phyloP scores from a whole-genome alignment of 2,113 vertebrate species.

The Camelus bactrianus region DNA sequence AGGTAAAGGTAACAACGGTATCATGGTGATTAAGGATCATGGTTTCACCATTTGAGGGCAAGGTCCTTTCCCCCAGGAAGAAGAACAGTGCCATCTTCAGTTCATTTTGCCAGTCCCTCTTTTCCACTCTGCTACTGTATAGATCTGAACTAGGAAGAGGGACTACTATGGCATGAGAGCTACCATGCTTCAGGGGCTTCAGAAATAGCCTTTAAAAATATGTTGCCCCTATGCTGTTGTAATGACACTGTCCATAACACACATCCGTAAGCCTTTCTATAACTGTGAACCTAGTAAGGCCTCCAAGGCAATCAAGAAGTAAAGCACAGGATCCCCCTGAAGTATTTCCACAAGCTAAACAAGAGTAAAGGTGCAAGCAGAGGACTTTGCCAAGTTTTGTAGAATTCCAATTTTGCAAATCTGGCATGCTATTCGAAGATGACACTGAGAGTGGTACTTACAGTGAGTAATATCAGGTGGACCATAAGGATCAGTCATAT shows the following conservation, averaged over 20 bases:
- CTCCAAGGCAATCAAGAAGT: not conserved
- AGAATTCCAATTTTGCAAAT: not conserved
- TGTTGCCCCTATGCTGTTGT: fast-evolving
- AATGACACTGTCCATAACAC: not conserved
- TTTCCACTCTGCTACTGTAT: not conserved
- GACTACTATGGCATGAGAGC: not conserved
- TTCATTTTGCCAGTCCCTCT: not conserved
- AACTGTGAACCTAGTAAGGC: not conserved
- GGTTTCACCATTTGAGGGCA: not conserved
- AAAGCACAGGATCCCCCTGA: not conserved
- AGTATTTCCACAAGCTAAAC: not conserved
- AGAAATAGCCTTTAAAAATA: slow-evolving; percentile 19
- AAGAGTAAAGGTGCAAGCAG: not conserved
- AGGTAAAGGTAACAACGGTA: not conserved
- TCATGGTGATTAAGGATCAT: not conserved
- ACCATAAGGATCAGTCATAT: slow-evolving; percentile 97
- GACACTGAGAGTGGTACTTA: slow-evolving; percentile 87
- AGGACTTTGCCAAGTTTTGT: not conserved
- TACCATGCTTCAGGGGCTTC: not conserved
- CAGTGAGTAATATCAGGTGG: slow-evolving; percentile 97
- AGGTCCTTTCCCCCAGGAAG: not conserved
- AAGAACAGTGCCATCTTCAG: not conserved
- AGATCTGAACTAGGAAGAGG: not conserved
- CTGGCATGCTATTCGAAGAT: not conserved
- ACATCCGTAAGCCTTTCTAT: not conserved